Percentiles rank a stretch among this genome's conserved stretches.
These are phyloP conservation scores for Nomada lathburiana DNA, from an alignment of 2,888 invertebrate genomes.

Conservation along the genomic window DNA sequence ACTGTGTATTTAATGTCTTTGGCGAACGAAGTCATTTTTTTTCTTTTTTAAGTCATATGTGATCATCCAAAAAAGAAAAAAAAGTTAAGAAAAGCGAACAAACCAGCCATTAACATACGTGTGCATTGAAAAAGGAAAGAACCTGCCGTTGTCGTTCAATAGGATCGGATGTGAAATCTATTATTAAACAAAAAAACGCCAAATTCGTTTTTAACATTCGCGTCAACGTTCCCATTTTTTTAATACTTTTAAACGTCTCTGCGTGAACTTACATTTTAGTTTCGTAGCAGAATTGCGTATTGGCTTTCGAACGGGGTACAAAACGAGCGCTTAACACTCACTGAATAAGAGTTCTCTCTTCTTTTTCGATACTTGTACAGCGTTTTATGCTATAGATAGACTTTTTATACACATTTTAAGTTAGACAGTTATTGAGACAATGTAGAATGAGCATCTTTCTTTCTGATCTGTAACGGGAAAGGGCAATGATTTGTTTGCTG, in stretches of 20 bases:
- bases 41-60: conserved; percentile 62
- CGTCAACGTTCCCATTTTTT: conserved; percentile 48
- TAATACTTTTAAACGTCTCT: conserved; percentile 60
- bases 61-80: conserved; percentile 66
- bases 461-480: too few species aligned
- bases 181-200: conserved; percentile 38
- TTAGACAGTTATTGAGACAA: neutral
- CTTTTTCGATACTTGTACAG: conserved; percentile 36
- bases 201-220: conserved; percentile 38
- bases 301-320: conserved; percentile 71
- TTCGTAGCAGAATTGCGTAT: conserved; percentile 65
- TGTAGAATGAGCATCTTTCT: neutral
- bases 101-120: conserved; percentile 56
- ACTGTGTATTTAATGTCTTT: conserved; percentile 74
- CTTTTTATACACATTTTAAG: conserved; percentile 23
- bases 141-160: conserved; percentile 55
- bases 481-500: too few species aligned
- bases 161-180: conserved; percentile 35
- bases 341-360: conserved; percentile 19
- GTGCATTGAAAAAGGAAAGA: conserved; percentile 27
- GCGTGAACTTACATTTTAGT: conserved; percentile 54
- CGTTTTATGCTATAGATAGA: conserved; percentile 58
- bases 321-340: conserved; percentile 48
- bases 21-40: conserved; percentile 67
- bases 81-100: conserved; percentile 54